Evolutionary conservation across 2,797 vertebrate species (phyloP).

Genomic region (Staurois parvus): DNA sequence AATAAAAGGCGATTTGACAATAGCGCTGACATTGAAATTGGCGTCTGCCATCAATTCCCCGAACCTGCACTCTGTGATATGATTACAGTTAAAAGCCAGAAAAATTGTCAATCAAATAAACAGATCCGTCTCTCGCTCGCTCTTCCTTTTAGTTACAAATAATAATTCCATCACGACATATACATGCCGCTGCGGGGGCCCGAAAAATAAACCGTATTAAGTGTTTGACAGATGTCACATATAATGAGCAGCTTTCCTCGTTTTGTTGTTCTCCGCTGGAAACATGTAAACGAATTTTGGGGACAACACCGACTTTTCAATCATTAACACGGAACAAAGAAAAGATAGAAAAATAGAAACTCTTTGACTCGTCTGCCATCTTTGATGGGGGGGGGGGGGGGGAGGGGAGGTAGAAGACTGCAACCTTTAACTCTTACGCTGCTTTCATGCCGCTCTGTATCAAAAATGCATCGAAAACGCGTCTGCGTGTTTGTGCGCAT

Average conservation of each 20-base stretch:
- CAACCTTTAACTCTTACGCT: background rate
- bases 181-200: background rate
- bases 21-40: background rate
- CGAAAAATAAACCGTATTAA: background rate
- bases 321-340: slow-evolving; percentile 27
- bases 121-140: background rate
- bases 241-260: background rate
- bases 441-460: too few species aligned
- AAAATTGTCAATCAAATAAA: background rate
- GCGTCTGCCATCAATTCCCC: background rate
- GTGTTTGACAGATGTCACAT: slow-evolving; percentile 1
- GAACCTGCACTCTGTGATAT: background rate
- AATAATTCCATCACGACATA: background rate
- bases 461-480: too few species aligned
- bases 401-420: background rate
- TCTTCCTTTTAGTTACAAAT: background rate
- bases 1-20: background rate
- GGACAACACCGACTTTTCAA: background rate
- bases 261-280: background rate
- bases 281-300: background rate
- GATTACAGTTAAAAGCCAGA: background rate
- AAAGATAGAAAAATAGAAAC: background rate
- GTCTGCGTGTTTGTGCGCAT: too few species aligned
- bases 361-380: background rate
- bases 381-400: too few species aligned